Conservation (phyloP, 2,888 invertebrate species). For the Drosophila maculinotata region DNA sequence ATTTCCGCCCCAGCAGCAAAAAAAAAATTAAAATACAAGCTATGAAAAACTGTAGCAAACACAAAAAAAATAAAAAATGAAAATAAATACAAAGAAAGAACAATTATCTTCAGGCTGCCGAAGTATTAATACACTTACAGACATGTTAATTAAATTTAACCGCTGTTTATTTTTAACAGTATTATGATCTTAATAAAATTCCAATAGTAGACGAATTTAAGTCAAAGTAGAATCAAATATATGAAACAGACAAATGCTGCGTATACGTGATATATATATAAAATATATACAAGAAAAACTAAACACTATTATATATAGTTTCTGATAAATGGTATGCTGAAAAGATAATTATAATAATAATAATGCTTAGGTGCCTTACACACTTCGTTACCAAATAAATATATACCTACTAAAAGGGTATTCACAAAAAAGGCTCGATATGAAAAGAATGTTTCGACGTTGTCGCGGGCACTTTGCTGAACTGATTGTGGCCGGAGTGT, state of each 20-base stretch:
- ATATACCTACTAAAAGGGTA: not conserved
- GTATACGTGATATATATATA: no score
- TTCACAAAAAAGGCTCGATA: not conserved
- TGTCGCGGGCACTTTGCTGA: constrained; percentile 26
- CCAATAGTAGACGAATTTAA: no score
- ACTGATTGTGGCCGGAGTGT: constrained; percentile 30
- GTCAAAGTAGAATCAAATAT: no score
- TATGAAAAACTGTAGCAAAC: constrained; percentile 15
- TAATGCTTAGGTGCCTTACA: no score
- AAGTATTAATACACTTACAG: constrained; percentile 5
- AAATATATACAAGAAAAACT: no score
- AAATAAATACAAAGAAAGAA: not conserved
- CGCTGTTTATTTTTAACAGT: no score
- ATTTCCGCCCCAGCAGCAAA: constrained; percentile 50
- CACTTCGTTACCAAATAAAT: not conserved
- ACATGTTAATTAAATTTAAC: not conserved
- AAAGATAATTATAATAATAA: no score
- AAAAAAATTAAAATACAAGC: constrained; percentile 5
- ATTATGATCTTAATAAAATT: not conserved
- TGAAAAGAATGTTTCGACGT: constrained; percentile 27
- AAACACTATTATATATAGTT: no score
- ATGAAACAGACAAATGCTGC: no score
- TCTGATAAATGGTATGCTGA: no score
- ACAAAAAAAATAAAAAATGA: not conserved
- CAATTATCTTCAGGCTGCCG: not conserved